Evolutionary conservation across 2,113 vertebrate species (phyloP).

Genomic region (Bettongia penicillata): DNA sequence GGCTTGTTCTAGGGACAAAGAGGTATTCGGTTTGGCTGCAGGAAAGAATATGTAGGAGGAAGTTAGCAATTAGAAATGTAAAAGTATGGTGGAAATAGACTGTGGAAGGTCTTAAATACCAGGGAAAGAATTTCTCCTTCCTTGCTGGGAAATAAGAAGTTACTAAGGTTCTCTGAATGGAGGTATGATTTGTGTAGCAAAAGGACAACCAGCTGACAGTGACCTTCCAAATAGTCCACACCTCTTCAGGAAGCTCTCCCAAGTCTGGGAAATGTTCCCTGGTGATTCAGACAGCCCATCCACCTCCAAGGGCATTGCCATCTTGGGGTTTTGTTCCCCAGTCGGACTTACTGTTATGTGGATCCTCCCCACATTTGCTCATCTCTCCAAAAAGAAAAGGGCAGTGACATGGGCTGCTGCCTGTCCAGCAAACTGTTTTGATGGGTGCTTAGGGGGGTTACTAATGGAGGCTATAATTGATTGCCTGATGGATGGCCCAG

Average conservation of each 20-base stretch:
- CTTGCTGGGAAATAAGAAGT: not conserved
- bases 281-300: not conserved
- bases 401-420: conserved; percentile 65
- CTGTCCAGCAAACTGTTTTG: conserved; percentile 80
- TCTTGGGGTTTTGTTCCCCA: not conserved
- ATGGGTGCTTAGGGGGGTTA: conserved; percentile 77
- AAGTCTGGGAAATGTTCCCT: not conserved
- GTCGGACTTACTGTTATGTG: not conserved
- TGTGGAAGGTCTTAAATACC: not conserved
- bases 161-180: not conserved
- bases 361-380: not conserved
- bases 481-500: conserved; percentile 64
- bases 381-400: not conserved
- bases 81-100: not conserved
- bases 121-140: not conserved
- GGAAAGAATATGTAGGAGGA: not conserved
- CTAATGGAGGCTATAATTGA: conserved; percentile 71
- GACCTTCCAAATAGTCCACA: not conserved
- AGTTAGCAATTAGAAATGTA: not conserved
- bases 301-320: not conserved
- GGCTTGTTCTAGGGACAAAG: not conserved
- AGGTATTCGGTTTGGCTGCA: not conserved
- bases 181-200: not conserved
- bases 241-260: not conserved
- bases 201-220: not conserved